Evolutionary conservation across 1,140 invertebrate species (phyloP).

Genomic region (Cepaea nemoralis): DNA sequence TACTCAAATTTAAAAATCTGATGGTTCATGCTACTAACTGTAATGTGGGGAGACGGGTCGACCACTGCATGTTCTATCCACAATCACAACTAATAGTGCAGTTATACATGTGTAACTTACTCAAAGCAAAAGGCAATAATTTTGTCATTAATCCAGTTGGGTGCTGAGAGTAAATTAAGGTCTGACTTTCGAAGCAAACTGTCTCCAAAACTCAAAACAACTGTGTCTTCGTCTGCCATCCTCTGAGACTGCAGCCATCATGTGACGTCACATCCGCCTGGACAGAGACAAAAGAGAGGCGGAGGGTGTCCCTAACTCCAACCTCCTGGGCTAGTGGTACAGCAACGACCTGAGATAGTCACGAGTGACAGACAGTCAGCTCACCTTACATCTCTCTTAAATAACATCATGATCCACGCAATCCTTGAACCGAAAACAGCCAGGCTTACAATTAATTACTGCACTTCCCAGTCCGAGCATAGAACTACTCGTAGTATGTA

Average conservation of each 20-base stretch:
- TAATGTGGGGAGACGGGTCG: neutral
- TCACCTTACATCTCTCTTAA: no score
- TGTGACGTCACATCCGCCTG: slow-evolving; percentile 18
- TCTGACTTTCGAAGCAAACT: slow-evolving; percentile 83
- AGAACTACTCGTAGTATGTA: no score
- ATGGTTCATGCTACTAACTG: no score
- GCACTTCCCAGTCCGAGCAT: no score
- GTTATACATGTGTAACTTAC: slow-evolving; percentile 72
- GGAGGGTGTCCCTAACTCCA: no score
- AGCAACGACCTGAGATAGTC: no score
- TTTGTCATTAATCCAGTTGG: slow-evolving; percentile 89
- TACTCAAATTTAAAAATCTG: no score
- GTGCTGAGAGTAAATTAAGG: slow-evolving; percentile 81
- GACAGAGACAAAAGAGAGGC: neutral
- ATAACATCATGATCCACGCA: no score
- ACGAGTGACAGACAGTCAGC: no score
- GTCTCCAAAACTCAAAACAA: slow-evolving; percentile 83
- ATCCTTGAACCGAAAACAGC: no score
- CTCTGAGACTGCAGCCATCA: slow-evolving; percentile 31
- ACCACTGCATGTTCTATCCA: neutral
- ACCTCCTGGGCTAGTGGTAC: no score
- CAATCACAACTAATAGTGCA: neutral
- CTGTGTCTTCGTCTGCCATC: slow-evolving; percentile 59
- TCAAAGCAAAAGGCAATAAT: slow-evolving; percentile 93
- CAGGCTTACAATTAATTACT: no score